Evolutionary conservation across 1,140 invertebrate species (phyloP).

Genomic region (Orchestia grillus): DNA sequence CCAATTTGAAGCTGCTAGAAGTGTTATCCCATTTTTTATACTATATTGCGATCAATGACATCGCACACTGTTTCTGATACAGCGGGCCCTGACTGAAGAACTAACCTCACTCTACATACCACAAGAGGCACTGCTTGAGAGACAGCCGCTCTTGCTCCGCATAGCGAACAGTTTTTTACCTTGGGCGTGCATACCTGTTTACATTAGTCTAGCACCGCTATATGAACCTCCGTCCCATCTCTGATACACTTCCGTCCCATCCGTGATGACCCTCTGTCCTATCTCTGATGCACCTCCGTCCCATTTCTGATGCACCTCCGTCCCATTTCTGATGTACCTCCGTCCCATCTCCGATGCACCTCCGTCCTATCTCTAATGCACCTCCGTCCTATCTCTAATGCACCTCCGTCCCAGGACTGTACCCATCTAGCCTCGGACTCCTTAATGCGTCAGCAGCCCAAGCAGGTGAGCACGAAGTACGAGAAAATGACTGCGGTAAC

Average conservation of each 20-base stretch:
- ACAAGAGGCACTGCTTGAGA: no score
- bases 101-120: no score
- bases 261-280: background rate
- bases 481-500: background rate
- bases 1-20: no score
- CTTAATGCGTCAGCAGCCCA: background rate
- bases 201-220: no score
- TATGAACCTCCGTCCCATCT: background rate
- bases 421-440: background rate
- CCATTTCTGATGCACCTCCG: background rate
- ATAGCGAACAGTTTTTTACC: no score
- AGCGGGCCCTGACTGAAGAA: no score
- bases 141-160: no score
- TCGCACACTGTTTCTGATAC: no score
- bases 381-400: background rate
- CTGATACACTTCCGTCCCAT: background rate
- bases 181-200: no score
- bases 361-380: background rate
- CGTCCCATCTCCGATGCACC: background rate
- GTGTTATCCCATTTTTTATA: no score
- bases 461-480: background rate
- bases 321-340: background rate
- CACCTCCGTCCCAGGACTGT: background rate
- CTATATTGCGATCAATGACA: no score
- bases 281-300: background rate